These are phyloP conservation scores for Gari tellinella DNA, from an alignment of 2,888 invertebrate genomes.

Conservation along the genomic window DNA sequence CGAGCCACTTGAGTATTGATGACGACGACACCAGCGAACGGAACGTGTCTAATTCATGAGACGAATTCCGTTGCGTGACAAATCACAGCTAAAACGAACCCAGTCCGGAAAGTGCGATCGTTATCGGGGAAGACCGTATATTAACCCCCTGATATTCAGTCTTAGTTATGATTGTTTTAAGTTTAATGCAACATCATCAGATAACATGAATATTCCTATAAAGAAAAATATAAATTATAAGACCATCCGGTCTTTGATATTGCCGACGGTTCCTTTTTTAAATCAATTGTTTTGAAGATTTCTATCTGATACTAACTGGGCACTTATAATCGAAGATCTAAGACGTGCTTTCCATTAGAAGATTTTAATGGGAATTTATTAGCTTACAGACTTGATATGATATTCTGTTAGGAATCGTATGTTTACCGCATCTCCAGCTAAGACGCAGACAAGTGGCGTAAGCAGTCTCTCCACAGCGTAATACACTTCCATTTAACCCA, in stretches of 20 bases:
- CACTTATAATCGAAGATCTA: conserved; percentile 15
- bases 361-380: conserved; percentile 51
- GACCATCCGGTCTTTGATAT: conserved; percentile 29
- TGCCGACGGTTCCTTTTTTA: conserved; percentile 15
- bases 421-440: not conserved
- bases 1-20: too few relatives aligned
- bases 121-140: conserved; percentile 27
- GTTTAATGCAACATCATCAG: conserved; percentile 31
- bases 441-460: not conserved
- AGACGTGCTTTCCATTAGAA: conserved; percentile 40
- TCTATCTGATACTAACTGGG: conserved; percentile 26
- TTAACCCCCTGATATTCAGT: conserved; percentile 31
- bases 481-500: too few relatives aligned
- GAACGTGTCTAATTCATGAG: too few relatives aligned
- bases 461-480: too few relatives aligned
- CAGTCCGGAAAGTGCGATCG: conserved; percentile 21
- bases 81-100: not conserved
- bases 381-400: conserved; percentile 21
- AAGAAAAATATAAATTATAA: conserved; percentile 45
- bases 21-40: too few relatives aligned
- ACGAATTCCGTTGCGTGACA: conserved; percentile 31
- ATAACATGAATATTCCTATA: conserved; percentile 29
- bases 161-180: conserved; percentile 39
- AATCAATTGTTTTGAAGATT: conserved; percentile 34
- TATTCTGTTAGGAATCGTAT: conserved; percentile 23